Conservation (phyloP, 1,140 invertebrate genomes). For the Nymphalis io region DNA sequence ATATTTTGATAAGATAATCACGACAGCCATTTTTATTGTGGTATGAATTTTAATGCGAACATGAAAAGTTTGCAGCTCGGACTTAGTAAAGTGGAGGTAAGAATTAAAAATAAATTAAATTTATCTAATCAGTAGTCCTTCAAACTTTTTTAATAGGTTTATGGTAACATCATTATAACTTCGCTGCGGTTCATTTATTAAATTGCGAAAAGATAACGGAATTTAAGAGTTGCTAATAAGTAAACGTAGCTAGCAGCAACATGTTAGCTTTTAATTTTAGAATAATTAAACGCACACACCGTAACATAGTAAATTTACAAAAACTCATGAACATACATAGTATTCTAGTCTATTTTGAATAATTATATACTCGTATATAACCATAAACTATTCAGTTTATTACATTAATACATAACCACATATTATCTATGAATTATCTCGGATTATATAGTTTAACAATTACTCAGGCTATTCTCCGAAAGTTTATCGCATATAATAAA, state of each 20-base stretch:
- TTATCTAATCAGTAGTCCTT: slow-evolving; percentile 11
- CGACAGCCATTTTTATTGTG: slow-evolving; percentile 39
- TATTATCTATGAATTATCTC: not conserved
- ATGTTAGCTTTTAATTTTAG: no score
- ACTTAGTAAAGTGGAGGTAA: slow-evolving; percentile 7
- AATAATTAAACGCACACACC: no score
- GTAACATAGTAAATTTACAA: no score
- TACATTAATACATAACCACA: not conserved
- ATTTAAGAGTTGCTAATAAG: not conserved
- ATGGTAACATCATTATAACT: slow-evolving; percentile 11
- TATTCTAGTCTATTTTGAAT: no score
- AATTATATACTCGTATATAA: no score
- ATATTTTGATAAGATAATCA: slow-evolving; percentile 59
- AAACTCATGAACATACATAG: no score
- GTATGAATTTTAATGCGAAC: slow-evolving; percentile 39
- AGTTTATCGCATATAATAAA: not conserved
- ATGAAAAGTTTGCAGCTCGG: slow-evolving; percentile 16
- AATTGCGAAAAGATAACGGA: slow-evolving; percentile 4
- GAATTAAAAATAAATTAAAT: slow-evolving; percentile 25
- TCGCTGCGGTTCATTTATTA: slow-evolving; percentile 6
- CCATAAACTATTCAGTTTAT: no score
- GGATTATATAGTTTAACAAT: not conserved
- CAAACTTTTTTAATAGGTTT: slow-evolving; percentile 18
- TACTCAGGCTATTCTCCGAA: not conserved
- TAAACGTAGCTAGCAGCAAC: not conserved